Percentiles rank a stretch among this genome's conserved stretches.
Conservation (phyloP, 2,797 vertebrate species). For the Allobates femoralis region DNA sequence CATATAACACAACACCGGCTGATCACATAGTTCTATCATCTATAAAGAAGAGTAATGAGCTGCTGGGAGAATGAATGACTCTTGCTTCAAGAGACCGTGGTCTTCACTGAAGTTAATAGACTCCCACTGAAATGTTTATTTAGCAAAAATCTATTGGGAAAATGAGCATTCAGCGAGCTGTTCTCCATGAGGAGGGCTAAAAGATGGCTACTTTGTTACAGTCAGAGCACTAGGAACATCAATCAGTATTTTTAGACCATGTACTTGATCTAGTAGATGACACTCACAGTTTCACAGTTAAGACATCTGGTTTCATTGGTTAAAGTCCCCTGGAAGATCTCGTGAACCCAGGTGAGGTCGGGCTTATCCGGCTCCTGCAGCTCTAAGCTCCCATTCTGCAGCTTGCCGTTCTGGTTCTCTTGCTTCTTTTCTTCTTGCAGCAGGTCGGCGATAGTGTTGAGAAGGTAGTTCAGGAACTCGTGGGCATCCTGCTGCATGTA, state of each 20-base stretch:
- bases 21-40: not conserved
- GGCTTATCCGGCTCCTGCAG: constrained; percentile 82
- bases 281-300: constrained; percentile 90
- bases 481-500: constrained; percentile 95
- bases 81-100: not conserved
- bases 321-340: constrained; percentile 94
- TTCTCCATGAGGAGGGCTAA: not conserved
- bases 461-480: constrained; percentile 93
- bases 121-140: not conserved
- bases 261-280: not conserved
- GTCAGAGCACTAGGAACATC: not conserved
- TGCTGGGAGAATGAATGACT: not conserved
- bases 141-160: not conserved
- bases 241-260: not conserved
- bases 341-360: constrained; percentile 91
- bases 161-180: not conserved
- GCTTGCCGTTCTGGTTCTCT: constrained; percentile 90
- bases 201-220: not conserved
- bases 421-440: constrained; percentile 92
- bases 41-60: not conserved
- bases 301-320: constrained; percentile 94
- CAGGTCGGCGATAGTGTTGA: constrained; percentile 93
- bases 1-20: too few species aligned
- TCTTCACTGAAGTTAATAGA: not conserved
- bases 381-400: constrained; percentile 84